Evolutionary conservation across 2,113 vertebrate genomes (phyloP), one percentile per base, ranked within the genome.

Genomic region (Anthoscopus minutus): DNA sequence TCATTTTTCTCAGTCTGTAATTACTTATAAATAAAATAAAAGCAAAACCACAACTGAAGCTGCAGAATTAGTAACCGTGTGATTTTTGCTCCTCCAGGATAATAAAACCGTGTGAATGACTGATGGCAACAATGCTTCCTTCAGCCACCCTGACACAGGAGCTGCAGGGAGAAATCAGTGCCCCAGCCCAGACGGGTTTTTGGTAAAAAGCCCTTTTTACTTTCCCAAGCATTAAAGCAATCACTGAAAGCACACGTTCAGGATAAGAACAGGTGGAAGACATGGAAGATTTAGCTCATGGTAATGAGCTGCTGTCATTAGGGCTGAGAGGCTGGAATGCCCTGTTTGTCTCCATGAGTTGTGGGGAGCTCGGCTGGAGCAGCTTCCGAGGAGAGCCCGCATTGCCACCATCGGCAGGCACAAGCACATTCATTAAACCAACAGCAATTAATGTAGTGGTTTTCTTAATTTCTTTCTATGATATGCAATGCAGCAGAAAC

Each of bases 11-110:
- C 81, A 5, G 7, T 15, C 66, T 2, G 2, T 58, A 89, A 91
- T 77, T 82, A 58, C 66, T 76, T 88, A 80, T 61, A 96, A 93
- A 87, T 96, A 91, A 89, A 95, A 87, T 53, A 87, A 79, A 86
- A 91, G 35, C 48, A 53, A 83, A 88, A 15, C 80, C 44, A 50
- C 65, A 79, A 20, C 50, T 0, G 1, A 62, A 86, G 51, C 47
- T 48, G 48, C 3, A 9, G 67, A 88, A 81, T 90, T 86, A 88
- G 84, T 92, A 89, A 33, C 38, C 4, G 0, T 35, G 44, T 7
- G 64, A 33, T n/a, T 88, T 91, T 74, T 67, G 10, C 42, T 88
- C 30, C 37, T 64, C 51, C 15, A 54, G 56, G 56, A 40, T 64
- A 74, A 69, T 30, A 80, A 92, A 93, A 58, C 2, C 73, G 4